Evolutionary conservation across 2,797 vertebrate species (phyloP).

Genomic region (Cyclopterus lumpus): DNA sequence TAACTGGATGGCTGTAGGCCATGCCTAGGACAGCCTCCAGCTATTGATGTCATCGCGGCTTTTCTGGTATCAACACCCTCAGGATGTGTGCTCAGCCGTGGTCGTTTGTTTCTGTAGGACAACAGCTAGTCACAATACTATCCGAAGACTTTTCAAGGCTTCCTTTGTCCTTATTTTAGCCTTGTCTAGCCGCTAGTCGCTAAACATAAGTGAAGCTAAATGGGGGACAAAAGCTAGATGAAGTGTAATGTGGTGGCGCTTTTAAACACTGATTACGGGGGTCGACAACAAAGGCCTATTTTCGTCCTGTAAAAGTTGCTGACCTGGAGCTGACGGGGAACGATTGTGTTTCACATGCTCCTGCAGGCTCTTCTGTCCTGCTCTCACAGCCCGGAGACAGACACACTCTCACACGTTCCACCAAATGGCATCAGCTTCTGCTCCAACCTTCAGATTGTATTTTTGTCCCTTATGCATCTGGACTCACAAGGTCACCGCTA

Average conservation of each 20-base stretch:
- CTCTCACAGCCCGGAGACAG: conserved; percentile 53
- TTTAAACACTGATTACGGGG: conserved; percentile 61
- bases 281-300: conserved; percentile 64
- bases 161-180: conserved; percentile 41
- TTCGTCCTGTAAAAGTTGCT: conserved; percentile 73
- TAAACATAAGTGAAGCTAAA: conserved; percentile 40
- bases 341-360: conserved; percentile 82
- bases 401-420: conserved; percentile 66
- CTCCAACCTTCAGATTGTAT: conserved; percentile 59
- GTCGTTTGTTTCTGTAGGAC: conserved; percentile 56
- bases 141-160: conserved; percentile 22
- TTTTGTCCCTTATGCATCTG: conserved; percentile 51
- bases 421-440: conserved; percentile 49
- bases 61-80: conserved; percentile 68
- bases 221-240: conserved; percentile 20
- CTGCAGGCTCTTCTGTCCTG: conserved; percentile 70
- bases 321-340: conserved; percentile 72
- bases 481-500: conserved; percentile 52
- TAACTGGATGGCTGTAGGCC: conserved; percentile 61
- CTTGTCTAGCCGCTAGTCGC: background rate
- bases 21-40: conserved; percentile 62
- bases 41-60: conserved; percentile 69
- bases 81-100: conserved; percentile 52
- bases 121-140: conserved; percentile 34
- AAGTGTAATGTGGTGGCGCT: conserved; percentile 11